Conservation (phyloP, 2,888 invertebrate genomes). For the Panopea generosa region DNA sequence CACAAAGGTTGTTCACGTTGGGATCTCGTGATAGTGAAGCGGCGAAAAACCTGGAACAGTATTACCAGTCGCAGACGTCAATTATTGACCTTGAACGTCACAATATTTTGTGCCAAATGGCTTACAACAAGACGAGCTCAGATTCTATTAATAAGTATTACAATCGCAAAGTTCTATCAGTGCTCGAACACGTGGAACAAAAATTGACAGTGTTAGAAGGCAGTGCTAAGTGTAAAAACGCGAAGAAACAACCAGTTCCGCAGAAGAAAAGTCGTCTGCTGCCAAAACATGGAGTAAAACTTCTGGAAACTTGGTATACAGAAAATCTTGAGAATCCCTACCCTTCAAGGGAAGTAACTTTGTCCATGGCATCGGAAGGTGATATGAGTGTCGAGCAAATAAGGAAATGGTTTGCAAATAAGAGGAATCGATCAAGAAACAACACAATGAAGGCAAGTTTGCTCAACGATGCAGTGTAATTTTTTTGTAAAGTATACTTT, state of each 20-base stretch:
- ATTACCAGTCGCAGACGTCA: conserved; percentile 58
- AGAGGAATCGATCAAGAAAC: conserved; percentile 74
- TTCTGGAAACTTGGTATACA: conserved; percentile 73
- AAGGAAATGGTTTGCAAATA: conserved; percentile 81
- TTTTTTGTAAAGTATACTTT: too few species aligned
- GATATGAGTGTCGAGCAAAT: conserved; percentile 74
- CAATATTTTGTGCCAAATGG: conserved; percentile 58
- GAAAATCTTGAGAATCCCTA: conserved; percentile 77
- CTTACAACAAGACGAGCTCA: conserved; percentile 43
- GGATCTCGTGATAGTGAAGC: conserved; percentile 20
- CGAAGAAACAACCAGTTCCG: conserved; percentile 2
- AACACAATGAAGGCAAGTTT: conserved; percentile 58
- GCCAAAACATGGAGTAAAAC: conserved; percentile 68
- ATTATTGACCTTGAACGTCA: conserved; percentile 61
- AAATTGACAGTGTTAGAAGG: conserved; percentile 39
- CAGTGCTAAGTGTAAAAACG: conserved; percentile 15
- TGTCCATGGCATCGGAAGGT: conserved; percentile 69
- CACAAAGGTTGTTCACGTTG: conserved; percentile 42
- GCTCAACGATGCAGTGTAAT: conserved; percentile 23
- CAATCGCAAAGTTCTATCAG: conserved; percentile 48
- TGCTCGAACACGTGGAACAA: conserved; percentile 52
- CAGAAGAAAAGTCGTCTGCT: conserved; percentile 65
- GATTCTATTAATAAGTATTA: conserved; percentile 57
- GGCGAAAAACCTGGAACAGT: conserved; percentile 44
- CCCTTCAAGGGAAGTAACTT: conserved; percentile 71